Percentiles rank a stretch among this genome's conserved stretches.
These are phyloP conservation scores for Pammene aurita DNA, from an alignment of 2,888 invertebrate species.

Conservation along the genomic window DNA sequence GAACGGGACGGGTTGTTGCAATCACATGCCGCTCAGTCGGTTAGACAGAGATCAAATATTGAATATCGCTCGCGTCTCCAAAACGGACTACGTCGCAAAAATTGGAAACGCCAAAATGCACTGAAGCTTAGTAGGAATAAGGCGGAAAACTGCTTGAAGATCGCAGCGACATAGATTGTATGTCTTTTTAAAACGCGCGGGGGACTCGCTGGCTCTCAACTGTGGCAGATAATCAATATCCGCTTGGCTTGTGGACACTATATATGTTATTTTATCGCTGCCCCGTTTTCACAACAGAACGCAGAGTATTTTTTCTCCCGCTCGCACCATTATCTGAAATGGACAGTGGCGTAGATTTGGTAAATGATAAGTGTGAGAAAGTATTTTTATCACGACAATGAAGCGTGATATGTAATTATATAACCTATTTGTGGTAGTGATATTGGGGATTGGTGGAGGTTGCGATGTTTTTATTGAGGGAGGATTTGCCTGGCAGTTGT, in stretches of 20 bases:
- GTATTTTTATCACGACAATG: constrained; percentile 83
- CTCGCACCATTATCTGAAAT: constrained; percentile 81
- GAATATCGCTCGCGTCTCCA: constrained; percentile 64
- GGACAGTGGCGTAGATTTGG: constrained; percentile 84
- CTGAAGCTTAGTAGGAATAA: constrained; percentile 57
- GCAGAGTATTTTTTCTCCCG: constrained; percentile 56
- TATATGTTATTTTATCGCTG: constrained; percentile 80
- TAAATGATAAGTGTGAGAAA: constrained; percentile 84
- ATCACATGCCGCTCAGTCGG: constrained; percentile 74
- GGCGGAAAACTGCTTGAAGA: constrained; percentile 58
- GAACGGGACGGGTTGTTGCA: constrained; percentile 78
- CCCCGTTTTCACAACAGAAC: constrained; percentile 56
- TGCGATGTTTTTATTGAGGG: constrained; percentile 69
- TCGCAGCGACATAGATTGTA: constrained; percentile 59
- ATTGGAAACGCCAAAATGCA: constrained; percentile 57
- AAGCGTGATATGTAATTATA: constrained; percentile 82
- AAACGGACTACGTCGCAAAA: constrained; percentile 61
- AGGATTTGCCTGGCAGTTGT: constrained; percentile 68
- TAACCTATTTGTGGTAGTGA: constrained; percentile 75
- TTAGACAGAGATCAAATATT: constrained; percentile 84
- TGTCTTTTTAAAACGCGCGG: constrained; percentile 56
- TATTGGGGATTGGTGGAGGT: constrained; percentile 55
- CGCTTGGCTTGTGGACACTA: constrained; percentile 84
- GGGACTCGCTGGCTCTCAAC: constrained; percentile 80
- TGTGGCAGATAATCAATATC: constrained; percentile 85